Evolutionary conservation across 2,797 vertebrate genomes (phyloP).

Genomic region (Acrocephalus scirpaceus): DNA sequence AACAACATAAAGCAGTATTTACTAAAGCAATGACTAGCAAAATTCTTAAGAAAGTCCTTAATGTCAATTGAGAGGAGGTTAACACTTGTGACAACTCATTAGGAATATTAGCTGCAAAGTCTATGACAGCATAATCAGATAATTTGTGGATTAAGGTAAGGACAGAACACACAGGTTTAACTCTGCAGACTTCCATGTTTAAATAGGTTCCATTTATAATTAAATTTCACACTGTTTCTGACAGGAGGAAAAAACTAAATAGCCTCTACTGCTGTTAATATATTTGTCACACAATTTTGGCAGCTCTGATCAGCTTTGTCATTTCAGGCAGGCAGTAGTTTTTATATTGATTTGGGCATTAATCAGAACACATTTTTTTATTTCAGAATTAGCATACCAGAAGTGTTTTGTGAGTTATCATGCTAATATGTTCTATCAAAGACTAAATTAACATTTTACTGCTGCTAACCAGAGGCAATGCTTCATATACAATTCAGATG

Average conservation of each 20-base stretch:
- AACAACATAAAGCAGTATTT: not conserved
- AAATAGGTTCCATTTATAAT: constrained; percentile 22
- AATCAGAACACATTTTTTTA: constrained; percentile 62
- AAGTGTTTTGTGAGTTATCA: constrained; percentile 68
- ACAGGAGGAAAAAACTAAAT: not conserved
- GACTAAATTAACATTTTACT: constrained; percentile 74
- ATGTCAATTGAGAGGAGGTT: not conserved
- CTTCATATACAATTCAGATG: constrained; percentile 57
- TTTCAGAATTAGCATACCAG: constrained; percentile 68
- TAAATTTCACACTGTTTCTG: constrained; percentile 34
- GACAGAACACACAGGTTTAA: not conserved
- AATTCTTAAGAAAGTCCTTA: not conserved
- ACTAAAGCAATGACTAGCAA: not conserved
- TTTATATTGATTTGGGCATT: constrained; percentile 66
- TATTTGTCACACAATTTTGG: constrained; percentile 13
- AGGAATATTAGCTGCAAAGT: constrained; percentile 32
- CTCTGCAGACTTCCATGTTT: not conserved
- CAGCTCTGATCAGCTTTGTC: constrained; percentile 58
- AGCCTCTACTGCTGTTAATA: not conserved
- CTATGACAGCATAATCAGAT: not conserved
- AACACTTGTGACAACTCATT: not conserved
- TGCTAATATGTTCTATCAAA: constrained; percentile 72
- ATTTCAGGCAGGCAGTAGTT: constrained; percentile 45
- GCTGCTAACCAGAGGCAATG: constrained; percentile 58
- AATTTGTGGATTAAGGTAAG: not conserved